Conservation (phyloP, 2,113 vertebrate genomes). For the Sinosuthora webbiana region DNA sequence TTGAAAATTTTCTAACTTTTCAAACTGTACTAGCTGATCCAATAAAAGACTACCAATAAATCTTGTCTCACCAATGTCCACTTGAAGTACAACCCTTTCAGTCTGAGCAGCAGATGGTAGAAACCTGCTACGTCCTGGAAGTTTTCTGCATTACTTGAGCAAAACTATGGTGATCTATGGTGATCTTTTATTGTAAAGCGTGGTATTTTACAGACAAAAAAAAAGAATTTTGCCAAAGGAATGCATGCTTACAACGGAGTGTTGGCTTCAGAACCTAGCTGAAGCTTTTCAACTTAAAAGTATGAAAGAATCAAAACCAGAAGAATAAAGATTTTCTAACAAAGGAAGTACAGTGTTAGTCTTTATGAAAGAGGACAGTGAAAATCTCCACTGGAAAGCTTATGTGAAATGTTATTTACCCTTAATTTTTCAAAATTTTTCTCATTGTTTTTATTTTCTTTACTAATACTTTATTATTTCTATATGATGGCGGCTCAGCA, state of each 20-base stretch:
- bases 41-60: neutral
- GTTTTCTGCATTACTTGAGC: neutral
- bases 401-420: neutral
- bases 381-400: neutral
- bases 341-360: neutral
- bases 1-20: neutral
- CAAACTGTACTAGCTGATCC: neutral
- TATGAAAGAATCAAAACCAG: constrained; percentile 18
- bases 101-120: neutral
- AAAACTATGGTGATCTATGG: neutral
- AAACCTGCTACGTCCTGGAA: neutral
- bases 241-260: neutral
- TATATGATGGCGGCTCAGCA: neutral
- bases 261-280: neutral
- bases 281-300: neutral
- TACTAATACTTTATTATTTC: neutral
- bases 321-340: neutral
- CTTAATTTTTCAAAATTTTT: neutral
- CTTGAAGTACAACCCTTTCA: neutral
- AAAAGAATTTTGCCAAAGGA: neutral
- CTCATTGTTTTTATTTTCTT: neutral
- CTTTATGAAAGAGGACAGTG: neutral
- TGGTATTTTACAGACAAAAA: neutral
- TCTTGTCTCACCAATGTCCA: neutral
- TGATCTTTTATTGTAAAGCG: neutral